phyloP scores from a whole-genome alignment of 2,797 vertebrate genomes.

The Enteromius argenteus region DNA sequence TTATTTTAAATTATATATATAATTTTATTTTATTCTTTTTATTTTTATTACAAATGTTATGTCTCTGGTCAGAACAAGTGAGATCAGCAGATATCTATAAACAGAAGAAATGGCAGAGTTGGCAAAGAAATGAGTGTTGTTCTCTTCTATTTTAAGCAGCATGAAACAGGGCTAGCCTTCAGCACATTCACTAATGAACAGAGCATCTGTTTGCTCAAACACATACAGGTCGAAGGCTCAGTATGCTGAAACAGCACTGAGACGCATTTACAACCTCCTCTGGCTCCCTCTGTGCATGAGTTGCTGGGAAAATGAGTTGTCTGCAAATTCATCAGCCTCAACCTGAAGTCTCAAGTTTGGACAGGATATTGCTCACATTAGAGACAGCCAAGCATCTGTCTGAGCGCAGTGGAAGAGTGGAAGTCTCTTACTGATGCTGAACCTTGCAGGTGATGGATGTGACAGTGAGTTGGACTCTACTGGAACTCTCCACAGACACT shows the following conservation, averaged over 20 bases:
- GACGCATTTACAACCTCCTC: constrained; percentile 24
- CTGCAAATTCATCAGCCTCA: constrained; percentile 35
- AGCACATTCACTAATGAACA: constrained; percentile 54
- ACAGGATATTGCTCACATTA: constrained; percentile 35
- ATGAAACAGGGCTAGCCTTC: constrained; percentile 29
- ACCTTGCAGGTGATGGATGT: constrained; percentile 56
- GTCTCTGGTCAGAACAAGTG: background rate
- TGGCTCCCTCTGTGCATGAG: constrained; percentile 14
- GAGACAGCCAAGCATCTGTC: constrained; percentile 18
- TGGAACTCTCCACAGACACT: constrained; percentile 50
- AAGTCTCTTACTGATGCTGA: constrained; percentile 48
- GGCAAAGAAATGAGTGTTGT: constrained; percentile 15
- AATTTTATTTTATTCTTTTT: background rate
- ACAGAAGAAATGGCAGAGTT: background rate
- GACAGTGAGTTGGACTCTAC: constrained; percentile 56
- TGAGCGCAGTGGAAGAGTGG: constrained; percentile 27
- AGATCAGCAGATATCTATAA: background rate
- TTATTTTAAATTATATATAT: background rate
- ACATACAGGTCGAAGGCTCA: constrained; percentile 48
- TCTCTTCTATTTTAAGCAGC: constrained; percentile 32
- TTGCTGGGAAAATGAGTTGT: constrained; percentile 39
- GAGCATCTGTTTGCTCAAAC: constrained; percentile 47
- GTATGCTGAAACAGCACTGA: constrained; percentile 42
- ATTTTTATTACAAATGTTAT: background rate
- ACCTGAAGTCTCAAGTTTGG: constrained; percentile 30